Percentiles rank a stretch among this genome's conserved stretches.
Conservation (phyloP, 2,797 vertebrate genomes). For the Kryptolebias ocellatus region DNA sequence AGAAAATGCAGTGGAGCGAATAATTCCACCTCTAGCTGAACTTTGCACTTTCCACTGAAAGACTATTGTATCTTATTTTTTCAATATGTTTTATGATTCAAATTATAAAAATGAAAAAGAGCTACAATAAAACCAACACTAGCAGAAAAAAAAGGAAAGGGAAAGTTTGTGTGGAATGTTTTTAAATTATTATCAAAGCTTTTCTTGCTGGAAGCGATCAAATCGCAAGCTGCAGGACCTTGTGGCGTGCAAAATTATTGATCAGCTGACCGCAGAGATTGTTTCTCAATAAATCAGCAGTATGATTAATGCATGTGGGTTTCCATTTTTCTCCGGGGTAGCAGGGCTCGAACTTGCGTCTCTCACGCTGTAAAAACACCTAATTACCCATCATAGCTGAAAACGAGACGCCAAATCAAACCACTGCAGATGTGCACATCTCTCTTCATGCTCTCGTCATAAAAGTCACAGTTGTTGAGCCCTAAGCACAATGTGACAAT, state of each 20-base stretch:
- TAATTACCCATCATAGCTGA: constrained; percentile 46
- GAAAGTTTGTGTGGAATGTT: not conserved
- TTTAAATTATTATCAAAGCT: constrained; percentile 17
- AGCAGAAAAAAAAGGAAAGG: not conserved
- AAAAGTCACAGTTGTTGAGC: constrained; percentile 1
- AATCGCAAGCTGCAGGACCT: constrained; percentile 28
- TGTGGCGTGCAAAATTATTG: constrained; percentile 53
- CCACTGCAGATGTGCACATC: constrained; percentile 4
- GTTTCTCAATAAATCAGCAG: constrained; percentile 63
- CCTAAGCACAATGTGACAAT: not conserved
- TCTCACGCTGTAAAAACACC: constrained; percentile 12
- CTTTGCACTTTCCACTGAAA: constrained; percentile 18
- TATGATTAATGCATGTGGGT: constrained; percentile 53
- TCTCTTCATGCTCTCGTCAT: constrained; percentile 7
- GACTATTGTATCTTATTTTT: not conserved
- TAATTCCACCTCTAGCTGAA: constrained; percentile 22
- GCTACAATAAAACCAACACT: not conserved
- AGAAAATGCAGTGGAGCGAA: constrained; percentile 26
- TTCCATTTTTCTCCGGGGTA: constrained; percentile 39
- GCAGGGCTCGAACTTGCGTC: constrained; percentile 9
- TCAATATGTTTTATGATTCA: not conserved
- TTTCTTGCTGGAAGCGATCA: constrained; percentile 29
- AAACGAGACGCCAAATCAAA: constrained; percentile 37
- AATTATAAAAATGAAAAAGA: not conserved
- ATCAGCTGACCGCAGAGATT: constrained; percentile 51